Percentiles rank a stretch among this genome's conserved stretches.
These are phyloP conservation scores for Petrocephalus sullivani DNA, from an alignment of 2,797 vertebrate genomes.

Conservation along the genomic window DNA sequence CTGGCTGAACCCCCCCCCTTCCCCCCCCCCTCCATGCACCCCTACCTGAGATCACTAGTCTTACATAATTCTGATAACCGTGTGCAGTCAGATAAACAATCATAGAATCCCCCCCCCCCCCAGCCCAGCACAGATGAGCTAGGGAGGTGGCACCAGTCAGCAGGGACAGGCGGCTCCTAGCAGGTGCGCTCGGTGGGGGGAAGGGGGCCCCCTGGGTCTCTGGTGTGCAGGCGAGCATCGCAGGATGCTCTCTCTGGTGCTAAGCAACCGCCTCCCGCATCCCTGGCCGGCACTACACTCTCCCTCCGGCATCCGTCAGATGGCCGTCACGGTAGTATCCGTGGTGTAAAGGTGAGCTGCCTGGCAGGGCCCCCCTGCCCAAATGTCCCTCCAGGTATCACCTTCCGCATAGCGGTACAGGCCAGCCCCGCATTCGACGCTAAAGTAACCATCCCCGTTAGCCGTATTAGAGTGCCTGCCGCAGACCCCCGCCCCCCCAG, in stretches of 20 bases:
- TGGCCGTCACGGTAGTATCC: background rate
- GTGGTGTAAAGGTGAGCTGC: background rate
- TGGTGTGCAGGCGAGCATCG: background rate
- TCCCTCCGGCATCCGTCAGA: background rate
- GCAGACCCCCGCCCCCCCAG: background rate
- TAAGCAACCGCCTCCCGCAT: conserved; percentile 41
- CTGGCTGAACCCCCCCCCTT: background rate
- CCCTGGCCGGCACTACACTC: background rate
- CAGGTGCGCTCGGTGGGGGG: background rate
- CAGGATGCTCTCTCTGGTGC: conserved; percentile 28
- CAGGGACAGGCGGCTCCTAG: conserved; percentile 34
- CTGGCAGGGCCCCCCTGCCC: background rate
- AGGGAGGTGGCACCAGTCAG: background rate
- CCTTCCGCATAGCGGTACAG: background rate
- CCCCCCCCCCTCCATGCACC: background rate
- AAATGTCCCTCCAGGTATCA: background rate
- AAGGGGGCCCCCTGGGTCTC: background rate
- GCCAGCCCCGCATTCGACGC: too few relatives aligned
- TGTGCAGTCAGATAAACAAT: background rate
- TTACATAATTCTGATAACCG: conserved; percentile 31
- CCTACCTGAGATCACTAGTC: background rate
- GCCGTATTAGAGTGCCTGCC: background rate
- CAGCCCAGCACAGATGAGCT: too few relatives aligned
- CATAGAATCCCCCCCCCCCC: background rate
- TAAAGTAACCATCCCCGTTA: too few relatives aligned